phyloP scores from a whole-genome alignment of 1,140 invertebrate genomes.

The Pseudomyrmex concolor region DNA sequence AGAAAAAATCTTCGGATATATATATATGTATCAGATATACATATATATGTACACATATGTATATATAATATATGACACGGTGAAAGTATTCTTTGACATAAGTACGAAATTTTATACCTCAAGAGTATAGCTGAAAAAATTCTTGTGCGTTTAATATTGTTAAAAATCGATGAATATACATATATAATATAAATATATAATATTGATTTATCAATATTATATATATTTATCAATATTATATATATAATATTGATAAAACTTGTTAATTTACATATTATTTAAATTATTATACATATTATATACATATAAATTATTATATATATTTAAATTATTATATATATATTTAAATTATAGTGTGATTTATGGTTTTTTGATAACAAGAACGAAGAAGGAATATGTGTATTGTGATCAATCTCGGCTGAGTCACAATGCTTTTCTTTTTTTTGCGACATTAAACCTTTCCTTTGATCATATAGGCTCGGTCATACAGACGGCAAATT shows the following conservation, averaged over 20 bases:
- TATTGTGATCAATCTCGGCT: conserved; percentile 41
- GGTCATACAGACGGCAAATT: conserved; percentile 53
- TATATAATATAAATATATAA: no score
- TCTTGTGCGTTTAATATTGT: not conserved
- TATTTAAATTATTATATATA: no score
- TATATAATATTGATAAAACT: no score
- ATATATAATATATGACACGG: not conserved
- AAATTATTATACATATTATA: no score
- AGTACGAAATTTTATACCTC: not conserved
- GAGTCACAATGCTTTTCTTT: conserved; percentile 15
- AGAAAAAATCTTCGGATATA: not conserved
- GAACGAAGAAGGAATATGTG: conserved; percentile 31
- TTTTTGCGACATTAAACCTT: conserved; percentile 4
- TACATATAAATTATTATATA: no score
- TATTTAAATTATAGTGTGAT: no score
- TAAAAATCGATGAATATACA: no score
- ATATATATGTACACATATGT: no score
- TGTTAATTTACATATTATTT: no score
- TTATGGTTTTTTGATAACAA: not conserved
- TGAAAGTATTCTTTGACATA: not conserved
- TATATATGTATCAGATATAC: no score
- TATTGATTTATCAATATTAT: no score
- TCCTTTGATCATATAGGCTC: not conserved
- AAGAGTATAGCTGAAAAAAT: not conserved
- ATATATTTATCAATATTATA: no score